Percentiles rank a stretch among this genome's conserved stretches.
phyloP scores from a whole-genome alignment of 2,113 vertebrate species.

The Vulpes vulpes region DNA sequence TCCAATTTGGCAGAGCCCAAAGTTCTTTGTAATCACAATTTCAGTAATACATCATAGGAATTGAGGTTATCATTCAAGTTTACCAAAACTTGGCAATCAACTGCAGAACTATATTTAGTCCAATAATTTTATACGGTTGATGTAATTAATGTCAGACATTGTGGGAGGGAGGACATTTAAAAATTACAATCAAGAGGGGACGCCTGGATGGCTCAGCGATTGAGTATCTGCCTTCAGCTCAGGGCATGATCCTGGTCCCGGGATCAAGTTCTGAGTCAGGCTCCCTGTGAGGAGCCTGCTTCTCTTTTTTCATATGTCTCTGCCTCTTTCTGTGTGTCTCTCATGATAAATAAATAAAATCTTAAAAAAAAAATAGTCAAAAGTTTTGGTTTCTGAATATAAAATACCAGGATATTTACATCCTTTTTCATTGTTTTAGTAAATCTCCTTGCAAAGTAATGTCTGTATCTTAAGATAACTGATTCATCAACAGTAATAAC shows the following conservation, averaged over 20 bases:
- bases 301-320: no score
- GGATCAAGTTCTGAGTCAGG: no score
- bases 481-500: conserved; percentile 34
- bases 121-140: background rate
- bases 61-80: conserved; percentile 66
- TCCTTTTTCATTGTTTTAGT: conserved; percentile 20
- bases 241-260: no score
- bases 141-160: conserved; percentile 65
- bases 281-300: no score
- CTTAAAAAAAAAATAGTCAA: conserved; percentile 54
- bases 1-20: conserved; percentile 67
- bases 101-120: background rate
- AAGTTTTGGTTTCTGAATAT: conserved; percentile 70
- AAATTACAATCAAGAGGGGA: conserved; percentile 67
- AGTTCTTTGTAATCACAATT: conserved; percentile 72
- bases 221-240: no score
- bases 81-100: conserved; percentile 61
- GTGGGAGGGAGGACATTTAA: conserved; percentile 42
- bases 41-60: conserved; percentile 73
- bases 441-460: conserved; percentile 17
- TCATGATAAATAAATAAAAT: no score
- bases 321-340: no score
- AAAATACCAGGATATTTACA: conserved; percentile 22
- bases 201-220: no score
- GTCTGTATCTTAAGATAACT: background rate